phyloP scores from a whole-genome alignment of 64 coral and sea anemone genomes.

The Platygyra sinensis region DNA sequence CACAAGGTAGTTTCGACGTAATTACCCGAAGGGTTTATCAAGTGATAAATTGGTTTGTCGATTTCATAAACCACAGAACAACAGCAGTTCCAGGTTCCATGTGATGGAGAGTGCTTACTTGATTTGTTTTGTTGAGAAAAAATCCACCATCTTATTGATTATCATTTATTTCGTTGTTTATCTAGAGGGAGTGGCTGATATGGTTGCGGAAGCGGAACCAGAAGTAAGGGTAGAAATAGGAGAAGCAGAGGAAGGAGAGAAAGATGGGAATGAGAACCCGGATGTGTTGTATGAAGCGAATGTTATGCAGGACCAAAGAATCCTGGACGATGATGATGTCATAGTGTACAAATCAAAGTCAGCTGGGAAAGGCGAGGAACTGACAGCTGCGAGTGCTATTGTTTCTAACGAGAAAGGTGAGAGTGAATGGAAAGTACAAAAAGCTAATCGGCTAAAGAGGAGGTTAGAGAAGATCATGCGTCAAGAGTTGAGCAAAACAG shows the following conservation, averaged over 20 bases:
- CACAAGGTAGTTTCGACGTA: too few species aligned
- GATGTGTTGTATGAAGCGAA: conserved; percentile 63
- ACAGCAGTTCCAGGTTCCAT: too few species aligned
- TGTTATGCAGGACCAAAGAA: conserved; percentile 42
- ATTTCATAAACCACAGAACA: too few species aligned
- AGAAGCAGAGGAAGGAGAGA: not conserved
- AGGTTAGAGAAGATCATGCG: conserved; percentile 25
- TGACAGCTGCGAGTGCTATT: not conserved
- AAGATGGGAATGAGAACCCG: conserved; percentile 12
- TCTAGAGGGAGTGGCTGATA: not conserved
- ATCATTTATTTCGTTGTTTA: not conserved
- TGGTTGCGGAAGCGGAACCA: not conserved
- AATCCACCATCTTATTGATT: not conserved
- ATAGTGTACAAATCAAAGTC: conserved; percentile 5
- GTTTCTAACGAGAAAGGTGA: not conserved
- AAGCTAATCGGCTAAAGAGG: conserved; percentile 13
- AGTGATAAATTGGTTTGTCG: too few species aligned
- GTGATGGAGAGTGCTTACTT: too few species aligned
- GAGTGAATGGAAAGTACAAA: conserved; percentile 18
- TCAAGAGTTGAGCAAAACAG: conserved; percentile 45
- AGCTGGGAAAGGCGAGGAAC: not conserved
- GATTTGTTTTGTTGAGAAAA: too few species aligned
- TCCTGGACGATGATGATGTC: conserved; percentile 61
- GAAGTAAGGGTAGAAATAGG: not conserved
- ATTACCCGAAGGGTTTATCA: too few species aligned